These are phyloP conservation scores for Elanoides forficatus DNA, from an alignment of 2,113 vertebrate genomes.

Conservation along the genomic window DNA sequence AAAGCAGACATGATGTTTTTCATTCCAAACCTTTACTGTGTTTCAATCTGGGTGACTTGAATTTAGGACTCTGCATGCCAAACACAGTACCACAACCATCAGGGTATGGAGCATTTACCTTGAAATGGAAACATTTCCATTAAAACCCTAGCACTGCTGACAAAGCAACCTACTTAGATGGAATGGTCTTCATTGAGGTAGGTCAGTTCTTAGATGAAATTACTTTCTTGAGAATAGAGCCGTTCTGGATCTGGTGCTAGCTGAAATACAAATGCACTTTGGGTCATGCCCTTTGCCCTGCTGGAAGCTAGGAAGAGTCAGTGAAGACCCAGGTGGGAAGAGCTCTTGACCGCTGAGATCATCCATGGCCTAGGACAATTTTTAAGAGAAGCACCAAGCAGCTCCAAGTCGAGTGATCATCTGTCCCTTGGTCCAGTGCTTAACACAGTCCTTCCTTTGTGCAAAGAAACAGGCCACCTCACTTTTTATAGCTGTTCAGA, in stretches of 20 bases:
- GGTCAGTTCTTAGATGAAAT: neutral
- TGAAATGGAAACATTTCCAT: neutral
- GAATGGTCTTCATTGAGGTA: neutral
- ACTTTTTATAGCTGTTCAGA: neutral
- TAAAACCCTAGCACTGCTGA: neutral
- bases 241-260: neutral
- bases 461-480: neutral
- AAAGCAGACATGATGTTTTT: neutral
- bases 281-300: neutral
- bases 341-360: neutral
- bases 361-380: neutral
- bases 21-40: neutral
- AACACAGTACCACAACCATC: neutral
- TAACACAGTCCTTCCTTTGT: neutral
- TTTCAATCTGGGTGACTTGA: neutral
- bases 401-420: neutral
- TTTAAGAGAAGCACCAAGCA: neutral
- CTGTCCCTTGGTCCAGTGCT: neutral
- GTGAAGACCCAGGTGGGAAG: neutral
- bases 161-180: neutral
- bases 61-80: neutral
- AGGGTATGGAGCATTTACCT: neutral
- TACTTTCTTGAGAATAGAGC: neutral
- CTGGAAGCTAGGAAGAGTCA: neutral
- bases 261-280: neutral